A percentile compares a stretch with the other conserved stretches of the same genome.
Evolutionary conservation across 2,888 invertebrate genomes (phyloP).

Genomic region (Amorpha juglandis): DNA sequence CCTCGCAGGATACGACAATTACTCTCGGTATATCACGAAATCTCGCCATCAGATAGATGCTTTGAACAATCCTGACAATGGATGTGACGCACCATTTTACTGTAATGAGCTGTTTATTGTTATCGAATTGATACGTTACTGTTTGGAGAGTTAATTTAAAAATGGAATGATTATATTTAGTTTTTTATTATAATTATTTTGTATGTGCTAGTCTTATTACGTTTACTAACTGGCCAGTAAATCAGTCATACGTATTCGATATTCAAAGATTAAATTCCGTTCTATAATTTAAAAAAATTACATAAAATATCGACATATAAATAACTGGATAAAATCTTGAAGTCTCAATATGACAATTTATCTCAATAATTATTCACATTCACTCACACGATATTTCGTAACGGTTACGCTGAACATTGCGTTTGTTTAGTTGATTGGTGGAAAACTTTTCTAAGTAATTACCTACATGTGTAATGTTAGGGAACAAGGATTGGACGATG

Average conservation of each 20-base stretch:
- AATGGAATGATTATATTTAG: neutral
- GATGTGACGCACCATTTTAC: conserved; percentile 6
- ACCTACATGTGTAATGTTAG: conserved; percentile 49
- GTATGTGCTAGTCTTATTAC: neutral
- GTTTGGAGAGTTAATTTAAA: neutral
- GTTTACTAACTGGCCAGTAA: too few relatives aligned
- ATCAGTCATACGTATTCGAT: too few relatives aligned
- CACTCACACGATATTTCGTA: conserved; percentile 19
- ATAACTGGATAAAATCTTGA: neutral
- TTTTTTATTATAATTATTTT: too few relatives aligned
- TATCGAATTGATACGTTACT: conserved; percentile 7
- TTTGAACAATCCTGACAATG: conserved; percentile 20
- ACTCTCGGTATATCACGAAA: conserved; percentile 59
- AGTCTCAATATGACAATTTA: neutral
- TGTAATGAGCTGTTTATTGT: conserved; percentile 8
- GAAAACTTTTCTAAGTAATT: conserved; percentile 50
- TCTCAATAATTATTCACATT: conserved; percentile 15
- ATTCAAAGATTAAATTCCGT: too few relatives aligned
- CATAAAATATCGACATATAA: too few relatives aligned
- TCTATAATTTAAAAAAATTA: too few relatives aligned
- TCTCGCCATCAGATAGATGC: conserved; percentile 43
- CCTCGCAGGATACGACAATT: conserved; percentile 64
- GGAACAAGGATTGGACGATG: conserved; percentile 59
- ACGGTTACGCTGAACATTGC: conserved; percentile 16
- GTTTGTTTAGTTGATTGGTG: conserved; percentile 33